These are phyloP conservation scores for Danio tinwini DNA, from an alignment of 2,797 vertebrate genomes.

Conservation along the genomic window DNA sequence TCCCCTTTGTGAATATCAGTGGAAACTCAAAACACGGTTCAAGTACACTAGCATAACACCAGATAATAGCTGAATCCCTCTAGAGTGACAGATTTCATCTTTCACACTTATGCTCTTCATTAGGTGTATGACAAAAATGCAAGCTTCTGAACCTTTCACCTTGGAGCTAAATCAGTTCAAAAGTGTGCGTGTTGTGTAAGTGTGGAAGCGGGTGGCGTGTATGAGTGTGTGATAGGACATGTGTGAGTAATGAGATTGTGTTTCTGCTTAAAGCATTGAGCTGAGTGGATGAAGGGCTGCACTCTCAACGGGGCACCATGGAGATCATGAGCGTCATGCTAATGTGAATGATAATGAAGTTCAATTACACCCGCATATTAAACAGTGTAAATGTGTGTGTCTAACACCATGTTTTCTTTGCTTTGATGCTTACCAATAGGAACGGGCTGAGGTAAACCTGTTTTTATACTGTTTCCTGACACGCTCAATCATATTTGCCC, in stretches of 20 bases:
- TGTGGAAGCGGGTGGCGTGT: not conserved
- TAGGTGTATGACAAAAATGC: not conserved
- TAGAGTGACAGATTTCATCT: no score
- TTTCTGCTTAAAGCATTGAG: conserved; percentile 63
- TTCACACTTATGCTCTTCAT: not conserved
- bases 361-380: conserved; percentile 10
- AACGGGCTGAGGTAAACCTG: conserved; percentile 75
- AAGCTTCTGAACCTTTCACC: not conserved
- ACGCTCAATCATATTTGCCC: not conserved
- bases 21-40: not conserved
- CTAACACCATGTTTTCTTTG: conserved; percentile 43
- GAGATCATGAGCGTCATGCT: conserved; percentile 31
- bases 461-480: not conserved
- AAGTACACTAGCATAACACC: conserved; percentile 5
- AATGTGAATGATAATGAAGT: conserved; percentile 12
- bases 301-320: conserved; percentile 37
- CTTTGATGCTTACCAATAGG: conserved; percentile 63
- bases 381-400: conserved; percentile 18
- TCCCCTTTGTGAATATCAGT: not conserved
- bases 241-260: conserved; percentile 65
- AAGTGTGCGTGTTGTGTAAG: conserved; percentile 23
- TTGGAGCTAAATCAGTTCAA: not conserved
- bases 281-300: conserved; percentile 56
- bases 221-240: conserved; percentile 2
- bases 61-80: no score